These are phyloP conservation scores for Drosophila kepulauana DNA, from an alignment of 1,140 invertebrate genomes.

Conservation along the genomic window DNA sequence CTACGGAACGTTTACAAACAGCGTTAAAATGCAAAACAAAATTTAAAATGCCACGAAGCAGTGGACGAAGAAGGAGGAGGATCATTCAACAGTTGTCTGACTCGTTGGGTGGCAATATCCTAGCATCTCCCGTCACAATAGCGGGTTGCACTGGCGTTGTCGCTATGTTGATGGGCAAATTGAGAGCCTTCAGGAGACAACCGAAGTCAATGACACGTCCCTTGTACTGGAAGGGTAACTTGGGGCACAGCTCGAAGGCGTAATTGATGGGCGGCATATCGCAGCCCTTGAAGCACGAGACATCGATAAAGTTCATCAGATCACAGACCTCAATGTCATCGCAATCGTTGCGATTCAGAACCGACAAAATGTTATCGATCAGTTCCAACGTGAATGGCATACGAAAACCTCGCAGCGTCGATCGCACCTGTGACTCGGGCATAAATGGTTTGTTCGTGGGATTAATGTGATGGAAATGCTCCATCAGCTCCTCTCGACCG, in stretches of 20 bases:
- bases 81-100: constrained; percentile 14
- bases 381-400: constrained; percentile 89
- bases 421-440: constrained; percentile 86
- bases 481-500: constrained; percentile 88
- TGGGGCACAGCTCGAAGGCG: constrained; percentile 79
- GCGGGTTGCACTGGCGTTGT: constrained; percentile 1
- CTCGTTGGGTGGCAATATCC: constrained; percentile 49
- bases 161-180: constrained; percentile 57
- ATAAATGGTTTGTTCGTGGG: constrained; percentile 87
- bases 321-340: constrained; percentile 86
- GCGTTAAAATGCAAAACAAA: constrained; percentile 11
- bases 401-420: constrained; percentile 88
- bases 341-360: constrained; percentile 87
- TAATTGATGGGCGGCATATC: constrained; percentile 75
- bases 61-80: not conserved
- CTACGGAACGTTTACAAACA: not conserved
- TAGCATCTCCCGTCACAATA: constrained; percentile 30
- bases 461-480: constrained; percentile 89
- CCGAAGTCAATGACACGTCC: constrained; percentile 75
- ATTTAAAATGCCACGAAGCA: not conserved
- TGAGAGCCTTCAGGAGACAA: constrained; percentile 61
- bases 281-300: constrained; percentile 62
- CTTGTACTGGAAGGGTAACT: constrained; percentile 66
- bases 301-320: constrained; percentile 78
- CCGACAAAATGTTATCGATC: constrained; percentile 88